Base-by-base conservation (phyloP, 2,797 vertebrate genomes). In the Cygnus olor region DNA sequence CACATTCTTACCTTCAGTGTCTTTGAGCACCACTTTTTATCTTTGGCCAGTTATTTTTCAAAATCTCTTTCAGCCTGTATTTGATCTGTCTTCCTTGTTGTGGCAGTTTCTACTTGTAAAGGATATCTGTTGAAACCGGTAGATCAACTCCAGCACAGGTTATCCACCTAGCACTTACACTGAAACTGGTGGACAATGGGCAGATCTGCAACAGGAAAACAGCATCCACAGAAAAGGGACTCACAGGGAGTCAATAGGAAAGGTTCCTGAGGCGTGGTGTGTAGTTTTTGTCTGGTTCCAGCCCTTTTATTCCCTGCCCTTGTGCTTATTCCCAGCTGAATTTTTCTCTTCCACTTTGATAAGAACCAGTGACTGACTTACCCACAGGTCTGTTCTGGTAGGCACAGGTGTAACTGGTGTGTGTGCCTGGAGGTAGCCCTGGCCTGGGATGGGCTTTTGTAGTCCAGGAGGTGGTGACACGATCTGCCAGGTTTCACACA, bases 391-490 rank as follows among this genome's bases (percentile, higher is more conserved):
- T 17, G 3, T 34, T 3, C 63, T 38, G 72, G 80, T 12, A 45
- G 18, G 5, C 25, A 6, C 1, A 10, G 36, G 56, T 6, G 38
- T 4, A 22, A 34, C 3, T 1, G 25, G 30, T 10, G 24, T 2
- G 24, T 2, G 36, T 9, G 14, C 20, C 16, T 1, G 36, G 87
- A 15, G 47, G 45, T 8, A 47, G 27, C 70, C 4, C 2, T 19
- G 64, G 56, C 73, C 27, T 4, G 0, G 58, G 20, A 12, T 2
- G 2, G 30, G 71, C 20, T 54, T 11, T 14, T 1, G 1, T 13
- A 15, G 61, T 4, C 56, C 21, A 3, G 54, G 19, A 30, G 28
- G 32, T 2, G 34, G 15, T 5, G 66, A 11, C 3, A 3, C 27
- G 47, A 25, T 79, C 25, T n/a, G n/a, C 11, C n/a, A 25, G 40